Evolutionary conservation across 2,888 invertebrate genomes (phyloP), one percentile per base, ranked within the genome.

Genomic region (Poecilobothrus nobilitatus): DNA sequence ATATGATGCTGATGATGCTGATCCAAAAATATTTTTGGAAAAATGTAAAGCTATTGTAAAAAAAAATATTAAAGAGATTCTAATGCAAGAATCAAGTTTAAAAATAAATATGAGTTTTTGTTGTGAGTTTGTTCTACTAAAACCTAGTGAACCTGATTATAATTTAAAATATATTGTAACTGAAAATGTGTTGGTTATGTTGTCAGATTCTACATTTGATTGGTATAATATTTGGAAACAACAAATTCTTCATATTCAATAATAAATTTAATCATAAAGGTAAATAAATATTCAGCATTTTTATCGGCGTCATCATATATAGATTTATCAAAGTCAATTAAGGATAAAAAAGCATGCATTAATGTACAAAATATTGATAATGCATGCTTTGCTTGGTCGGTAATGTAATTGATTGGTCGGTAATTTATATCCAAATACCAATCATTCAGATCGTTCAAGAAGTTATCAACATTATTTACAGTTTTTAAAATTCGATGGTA

Each of bases 251-350:
- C 44, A n/a, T 41, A 3, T 44, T 41, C n/a, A 20, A 66, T 66
- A 21, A 44, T 20, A 20, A 66, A 66, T 66, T 44, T 66, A 37
- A 10, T 12, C n/a, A 18, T 66, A 5, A 66, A 66, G 3, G 44
- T 66, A 8, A 66, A 66, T 44, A n/a, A 41, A 41, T 41, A 44
- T 41, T 15, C 34, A 10, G 44, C 12, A 66, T 37, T 22, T 22
- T 6, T 41, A 15, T 8, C n/a, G 3, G 44, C 20, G 9, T 66
- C 65, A 12, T 65, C 65, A 33, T 65, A 65, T 65, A 65, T 65
- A 22, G 33, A 27, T 8, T 33, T 65, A 20, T 44, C 66, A 9
- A 41, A 34, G n/a, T 41, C 20, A 21, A 66, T 37, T 34, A 21
- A 22, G 21, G 8, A 9, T 21, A 21, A 63, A 63, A 21, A 21